Conservation (phyloP, 2,888 invertebrate species). For the Anarsia innoxiella region DNA sequence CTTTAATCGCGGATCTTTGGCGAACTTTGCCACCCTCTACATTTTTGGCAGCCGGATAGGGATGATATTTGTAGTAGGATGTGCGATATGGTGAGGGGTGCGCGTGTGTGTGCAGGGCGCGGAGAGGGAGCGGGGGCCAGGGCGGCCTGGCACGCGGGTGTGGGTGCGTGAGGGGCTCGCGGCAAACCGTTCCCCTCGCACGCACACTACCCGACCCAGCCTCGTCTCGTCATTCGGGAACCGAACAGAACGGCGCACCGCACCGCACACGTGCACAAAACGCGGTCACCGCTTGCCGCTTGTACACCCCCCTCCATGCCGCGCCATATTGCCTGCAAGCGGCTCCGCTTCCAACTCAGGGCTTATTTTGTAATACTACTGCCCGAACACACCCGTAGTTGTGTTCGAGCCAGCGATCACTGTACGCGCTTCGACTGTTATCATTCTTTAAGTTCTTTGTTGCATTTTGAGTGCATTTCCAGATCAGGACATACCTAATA, state of each 20-base stretch:
- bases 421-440: constrained; percentile 32
- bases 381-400: constrained; percentile 43
- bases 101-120: constrained; percentile 2
- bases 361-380: constrained; percentile 43
- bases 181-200: constrained; percentile 20
- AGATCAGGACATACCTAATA: no score
- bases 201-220: constrained; percentile 31
- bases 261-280: constrained; percentile 49
- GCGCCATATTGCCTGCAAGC: constrained; percentile 16
- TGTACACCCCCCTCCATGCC: constrained; percentile 21
- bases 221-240: constrained; percentile 27
- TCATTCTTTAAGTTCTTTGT: constrained; percentile 34
- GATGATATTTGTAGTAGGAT: not conserved
- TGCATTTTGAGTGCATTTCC: no score
- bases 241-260: constrained; percentile 30
- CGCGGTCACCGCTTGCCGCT: constrained; percentile 34
- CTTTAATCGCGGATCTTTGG: not conserved
- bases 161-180: constrained; percentile 16
- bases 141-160: constrained; percentile 10
- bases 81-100: not conserved
- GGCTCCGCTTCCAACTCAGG: constrained; percentile 33
- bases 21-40: not conserved
- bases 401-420: constrained; percentile 43
- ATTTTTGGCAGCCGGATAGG: not conserved
- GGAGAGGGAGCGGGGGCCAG: not conserved